Evolutionary conservation across 2,113 vertebrate species (phyloP).

Genomic region (Chaetura pelagica): DNA sequence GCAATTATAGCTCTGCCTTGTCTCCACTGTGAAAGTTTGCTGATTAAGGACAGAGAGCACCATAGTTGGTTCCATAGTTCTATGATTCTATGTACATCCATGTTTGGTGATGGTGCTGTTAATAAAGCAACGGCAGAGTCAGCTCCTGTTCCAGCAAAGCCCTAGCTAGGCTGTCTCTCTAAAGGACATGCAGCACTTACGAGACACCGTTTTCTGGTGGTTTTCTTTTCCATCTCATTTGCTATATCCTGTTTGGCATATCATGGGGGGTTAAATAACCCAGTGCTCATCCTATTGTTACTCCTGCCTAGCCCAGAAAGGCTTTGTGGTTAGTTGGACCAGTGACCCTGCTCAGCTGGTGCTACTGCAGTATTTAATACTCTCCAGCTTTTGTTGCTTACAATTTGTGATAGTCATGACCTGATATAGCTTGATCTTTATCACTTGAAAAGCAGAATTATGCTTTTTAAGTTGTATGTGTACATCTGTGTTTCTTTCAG

Average conservation of each 20-base stretch:
- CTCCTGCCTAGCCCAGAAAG: background rate
- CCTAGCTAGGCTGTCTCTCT: background rate
- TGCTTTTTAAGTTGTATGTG: background rate
- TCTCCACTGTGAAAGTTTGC: background rate
- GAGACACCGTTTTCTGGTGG: background rate
- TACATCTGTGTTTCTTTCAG: background rate
- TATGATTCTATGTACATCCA: no score
- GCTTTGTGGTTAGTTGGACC: background rate
- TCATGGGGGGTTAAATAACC: background rate
- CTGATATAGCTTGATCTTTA: background rate
- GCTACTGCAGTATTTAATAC: background rate
- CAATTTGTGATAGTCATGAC: background rate
- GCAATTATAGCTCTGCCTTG: background rate
- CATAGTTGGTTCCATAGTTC: no score
- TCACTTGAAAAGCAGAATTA: background rate
- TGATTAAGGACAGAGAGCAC: background rate
- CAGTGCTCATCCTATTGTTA: background rate
- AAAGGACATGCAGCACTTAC: background rate
- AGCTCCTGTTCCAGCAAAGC: background rate
- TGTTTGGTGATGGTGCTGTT: background rate
- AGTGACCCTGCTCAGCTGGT: background rate
- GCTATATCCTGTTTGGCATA: background rate
- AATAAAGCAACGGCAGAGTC: background rate
- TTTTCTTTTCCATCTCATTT: background rate
- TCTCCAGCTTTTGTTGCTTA: background rate